Conservation (phyloP, 1,140 invertebrate species). For the Laupala kohalensis region DNA sequence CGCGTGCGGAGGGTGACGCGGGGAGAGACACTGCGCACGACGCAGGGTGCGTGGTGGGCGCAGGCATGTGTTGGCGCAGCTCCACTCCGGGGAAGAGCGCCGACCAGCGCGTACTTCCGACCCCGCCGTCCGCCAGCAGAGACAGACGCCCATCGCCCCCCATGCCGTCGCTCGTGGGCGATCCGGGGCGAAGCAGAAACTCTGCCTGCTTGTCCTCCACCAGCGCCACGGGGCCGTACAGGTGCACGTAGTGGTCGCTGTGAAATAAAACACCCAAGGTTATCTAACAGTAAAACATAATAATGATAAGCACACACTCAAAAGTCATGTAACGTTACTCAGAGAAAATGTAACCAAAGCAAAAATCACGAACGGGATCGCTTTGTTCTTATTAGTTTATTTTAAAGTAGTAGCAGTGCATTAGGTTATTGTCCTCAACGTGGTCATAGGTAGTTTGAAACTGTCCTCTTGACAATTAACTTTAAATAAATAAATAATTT, state of each 20-base stretch:
- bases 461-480: background rate
- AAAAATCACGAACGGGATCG: no score
- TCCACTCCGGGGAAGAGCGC: conserved; percentile 10
- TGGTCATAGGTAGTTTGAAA: no score
- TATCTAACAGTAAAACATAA: background rate
- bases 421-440: background rate
- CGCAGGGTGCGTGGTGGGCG: no score
- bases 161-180: background rate
- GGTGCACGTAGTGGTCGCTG: conserved; percentile 31
- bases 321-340: background rate
- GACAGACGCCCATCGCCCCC: background rate
- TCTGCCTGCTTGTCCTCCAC: conserved; percentile 20
- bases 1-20: background rate
- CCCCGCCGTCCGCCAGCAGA: background rate
- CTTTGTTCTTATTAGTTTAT: no score
- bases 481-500: background rate
- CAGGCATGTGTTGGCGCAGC: conserved; percentile 4
- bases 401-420: no score
- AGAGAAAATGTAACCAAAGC: background rate
- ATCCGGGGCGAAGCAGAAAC: background rate
- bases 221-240: conserved; percentile 28
- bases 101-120: background rate
- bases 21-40: no score
- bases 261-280: background rate
- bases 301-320: background rate